Base-by-base conservation (phyloP, 2,113 vertebrate species). In the Petromus typicus region DNA sequence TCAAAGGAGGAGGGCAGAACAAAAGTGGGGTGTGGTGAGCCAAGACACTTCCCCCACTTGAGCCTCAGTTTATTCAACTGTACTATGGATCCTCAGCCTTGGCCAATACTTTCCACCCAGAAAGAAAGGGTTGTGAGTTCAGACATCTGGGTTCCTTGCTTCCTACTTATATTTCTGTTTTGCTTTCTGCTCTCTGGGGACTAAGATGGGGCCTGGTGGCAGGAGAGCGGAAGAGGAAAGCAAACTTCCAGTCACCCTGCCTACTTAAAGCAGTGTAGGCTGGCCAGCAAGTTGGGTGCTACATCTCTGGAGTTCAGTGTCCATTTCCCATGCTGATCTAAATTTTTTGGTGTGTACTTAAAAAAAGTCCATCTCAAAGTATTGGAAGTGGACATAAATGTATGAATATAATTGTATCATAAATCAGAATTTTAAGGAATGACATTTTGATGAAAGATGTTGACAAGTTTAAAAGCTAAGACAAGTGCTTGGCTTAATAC, bases 11-110 rank as follows among this genome's bases (percentile, higher is more conserved):
- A 80, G 20, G 45, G 34, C 18, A 85, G 34, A 59, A 48, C 9
- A 48, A 78, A 40, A 87, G 20, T 56, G 1, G 45, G 30, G n/a
- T 12, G 12, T 13, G 12, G 45, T 22, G 16, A 61, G 32, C 40
- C 7, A 32, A 40, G 92, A 69, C 63, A 79, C 7, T 75, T 89
- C 61, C 59, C 73, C 80, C 64, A 17, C 81, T 34, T 81, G 85
- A 69, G 96, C 84, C 87, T 97, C 20, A 0, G 95, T 94, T 97
- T 56, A 61, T 61, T 80, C 83, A 51, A 66, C 78, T 94, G 61
- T 87, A 63, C n/a, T 23, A 30, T 37, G 75, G 80, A 11, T 90
- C 37, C 43, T 94, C 18, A 51, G 81, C 37, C 32, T 95, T 66
- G 69, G 80, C 40, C 34, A 51, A 61, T 12, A n/a, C 3, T 45